Conservation (phyloP, 2,113 vertebrate species). For the Eulemur rufifrons region DNA sequence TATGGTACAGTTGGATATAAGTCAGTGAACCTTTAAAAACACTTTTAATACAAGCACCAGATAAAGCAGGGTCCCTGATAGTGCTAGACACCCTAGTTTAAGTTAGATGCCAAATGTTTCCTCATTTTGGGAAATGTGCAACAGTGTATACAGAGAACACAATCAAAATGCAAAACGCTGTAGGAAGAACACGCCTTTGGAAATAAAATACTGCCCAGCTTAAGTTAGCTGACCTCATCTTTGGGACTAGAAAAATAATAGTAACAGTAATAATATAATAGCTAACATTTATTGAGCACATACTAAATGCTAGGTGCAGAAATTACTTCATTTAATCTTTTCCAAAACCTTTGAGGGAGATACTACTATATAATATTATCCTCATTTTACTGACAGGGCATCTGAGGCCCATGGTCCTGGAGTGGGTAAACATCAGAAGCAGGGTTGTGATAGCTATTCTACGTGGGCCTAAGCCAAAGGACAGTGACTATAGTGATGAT, state of each 20-base stretch:
- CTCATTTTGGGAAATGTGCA: not conserved
- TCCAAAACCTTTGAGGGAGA: not conserved
- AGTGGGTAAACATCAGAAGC: not conserved
- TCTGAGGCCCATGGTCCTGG: not conserved
- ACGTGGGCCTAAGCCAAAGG: not conserved
- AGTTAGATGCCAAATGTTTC: not conserved
- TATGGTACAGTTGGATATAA: not conserved
- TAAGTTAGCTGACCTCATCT: not conserved
- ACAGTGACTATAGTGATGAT: no score
- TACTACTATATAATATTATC: not conserved
- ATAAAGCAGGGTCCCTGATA: not conserved
- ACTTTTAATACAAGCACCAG: constrained; percentile 17
- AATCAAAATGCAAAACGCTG: not conserved
- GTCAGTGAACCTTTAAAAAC: not conserved
- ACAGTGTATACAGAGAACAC: not conserved
- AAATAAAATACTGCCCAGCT: not conserved
- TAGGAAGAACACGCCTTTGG: not conserved
- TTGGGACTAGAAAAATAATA: not conserved
- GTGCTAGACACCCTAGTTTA: not conserved
- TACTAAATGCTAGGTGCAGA: not conserved
- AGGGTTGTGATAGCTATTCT: not conserved
- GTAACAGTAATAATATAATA: not conserved
- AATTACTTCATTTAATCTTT: not conserved
- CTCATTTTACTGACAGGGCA: not conserved
- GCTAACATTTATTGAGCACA: not conserved